Evolutionary conservation across 2,113 vertebrate species (phyloP).

Genomic region (Entelurus aequoreus): DNA sequence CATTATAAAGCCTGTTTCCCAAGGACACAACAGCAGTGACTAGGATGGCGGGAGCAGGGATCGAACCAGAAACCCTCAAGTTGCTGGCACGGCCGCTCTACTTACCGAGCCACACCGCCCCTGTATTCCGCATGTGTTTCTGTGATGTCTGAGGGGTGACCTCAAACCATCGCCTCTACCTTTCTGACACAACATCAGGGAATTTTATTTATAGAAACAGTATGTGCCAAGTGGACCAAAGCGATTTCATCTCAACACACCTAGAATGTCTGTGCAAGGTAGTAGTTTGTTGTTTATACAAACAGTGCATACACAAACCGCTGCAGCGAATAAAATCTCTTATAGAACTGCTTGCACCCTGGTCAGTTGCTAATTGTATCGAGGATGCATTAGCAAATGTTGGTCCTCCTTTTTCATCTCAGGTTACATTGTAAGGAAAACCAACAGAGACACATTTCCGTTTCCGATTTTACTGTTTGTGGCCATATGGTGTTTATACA

Average conservation of each 20-base stretch:
- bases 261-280: background rate
- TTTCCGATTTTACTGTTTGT: constrained; percentile 25
- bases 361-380: constrained; percentile 11
- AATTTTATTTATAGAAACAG: constrained; percentile 49
- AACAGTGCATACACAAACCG: background rate
- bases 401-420: constrained; percentile 22
- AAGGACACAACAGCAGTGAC: too few species aligned
- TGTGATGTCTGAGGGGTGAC: constrained; percentile 17
- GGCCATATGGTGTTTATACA: constrained; percentile 28
- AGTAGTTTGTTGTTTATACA: constrained; percentile 9
- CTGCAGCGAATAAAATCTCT: constrained; percentile 6
- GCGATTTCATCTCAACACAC: constrained; percentile 20
- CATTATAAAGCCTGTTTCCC: too few species aligned
- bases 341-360: background rate
- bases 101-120: too few species aligned
- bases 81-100: too few species aligned
- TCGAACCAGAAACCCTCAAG: too few species aligned
- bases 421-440: constrained; percentile 42
- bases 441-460: constrained; percentile 24
- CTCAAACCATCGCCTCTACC: constrained; percentile 37
- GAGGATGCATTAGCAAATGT: constrained; percentile 17
- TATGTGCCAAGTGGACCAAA: constrained; percentile 28
- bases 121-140: constrained; percentile 14
- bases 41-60: too few species aligned
- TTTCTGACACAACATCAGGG: constrained; percentile 36